Evolutionary conservation across 2,888 invertebrate genomes (phyloP).

Genomic region (Trichopria drosophilae): DNA sequence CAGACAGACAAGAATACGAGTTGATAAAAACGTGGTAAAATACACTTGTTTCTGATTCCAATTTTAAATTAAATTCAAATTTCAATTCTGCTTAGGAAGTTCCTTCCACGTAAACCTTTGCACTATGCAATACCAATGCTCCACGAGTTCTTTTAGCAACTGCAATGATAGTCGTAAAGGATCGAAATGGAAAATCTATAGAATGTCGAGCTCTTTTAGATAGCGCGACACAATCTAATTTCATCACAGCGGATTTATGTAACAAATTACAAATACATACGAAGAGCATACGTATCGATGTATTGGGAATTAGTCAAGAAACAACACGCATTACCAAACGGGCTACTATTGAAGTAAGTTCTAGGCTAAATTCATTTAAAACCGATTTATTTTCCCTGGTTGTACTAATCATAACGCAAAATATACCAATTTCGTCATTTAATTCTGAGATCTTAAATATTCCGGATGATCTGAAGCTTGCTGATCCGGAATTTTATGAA

Average conservation of each 20-base stretch:
- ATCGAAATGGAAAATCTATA: background rate
- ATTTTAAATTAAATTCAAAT: too few relatives aligned
- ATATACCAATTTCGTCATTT: background rate
- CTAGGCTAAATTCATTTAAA: background rate
- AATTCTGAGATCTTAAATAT: background rate
- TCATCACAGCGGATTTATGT: background rate
- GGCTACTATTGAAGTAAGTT: background rate
- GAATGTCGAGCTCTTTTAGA: slow-evolving; percentile 1
- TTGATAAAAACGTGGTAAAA: too few relatives aligned
- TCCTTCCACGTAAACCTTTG: too few relatives aligned
- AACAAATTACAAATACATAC: background rate
- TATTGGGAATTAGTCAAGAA: slow-evolving; percentile 1
- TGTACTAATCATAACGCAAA: too few relatives aligned
- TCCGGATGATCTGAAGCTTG: too few relatives aligned
- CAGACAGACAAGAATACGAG: too few relatives aligned
- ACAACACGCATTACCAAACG: background rate
- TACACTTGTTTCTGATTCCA: too few relatives aligned
- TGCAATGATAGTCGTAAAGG: background rate
- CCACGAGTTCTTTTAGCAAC: too few relatives aligned
- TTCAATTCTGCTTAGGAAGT: too few relatives aligned
- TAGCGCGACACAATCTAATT: background rate
- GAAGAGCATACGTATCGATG: background rate
- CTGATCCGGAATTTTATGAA: too few relatives aligned
- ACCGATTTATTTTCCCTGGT: too few relatives aligned
- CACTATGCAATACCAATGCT: too few relatives aligned